These are phyloP conservation scores for Rhopalosiphum maidis DNA, from an alignment of 1,140 invertebrate species.

Conservation along the genomic window DNA sequence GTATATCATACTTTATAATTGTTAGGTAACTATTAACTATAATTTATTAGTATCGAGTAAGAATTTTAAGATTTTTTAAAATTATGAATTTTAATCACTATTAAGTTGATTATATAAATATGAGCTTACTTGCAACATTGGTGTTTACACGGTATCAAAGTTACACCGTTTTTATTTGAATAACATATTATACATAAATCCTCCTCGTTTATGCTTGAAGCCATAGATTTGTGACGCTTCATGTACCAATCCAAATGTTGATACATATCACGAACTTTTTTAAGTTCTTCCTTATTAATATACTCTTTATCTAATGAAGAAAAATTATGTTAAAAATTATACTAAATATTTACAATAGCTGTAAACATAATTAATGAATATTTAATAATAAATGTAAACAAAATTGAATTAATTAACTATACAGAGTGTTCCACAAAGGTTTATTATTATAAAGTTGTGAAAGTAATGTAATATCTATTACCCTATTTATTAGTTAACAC, in stretches of 20 bases:
- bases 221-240: not conserved
- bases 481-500: not conserved
- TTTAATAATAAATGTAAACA: not conserved
- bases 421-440: not conserved
- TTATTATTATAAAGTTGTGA: not conserved
- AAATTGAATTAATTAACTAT: not conserved
- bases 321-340: not conserved
- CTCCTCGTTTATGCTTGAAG: constrained; percentile 29
- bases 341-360: not conserved
- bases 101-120: not conserved
- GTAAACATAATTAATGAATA: not conserved
- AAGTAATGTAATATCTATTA: not conserved
- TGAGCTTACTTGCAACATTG: constrained; percentile 44
- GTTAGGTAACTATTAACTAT: not conserved
- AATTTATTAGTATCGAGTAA: not conserved
- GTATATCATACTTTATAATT: not conserved
- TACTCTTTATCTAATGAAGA: constrained; percentile 1
- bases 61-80: not conserved
- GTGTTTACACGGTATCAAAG: constrained; percentile 32
- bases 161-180: constrained; percentile 22
- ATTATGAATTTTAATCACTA: not conserved
- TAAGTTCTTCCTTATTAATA: constrained; percentile 8
- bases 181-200: constrained; percentile 51
- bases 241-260: constrained; percentile 40
- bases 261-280: not conserved